Base-by-base conservation (phyloP, 2,888 invertebrate genomes). In the Theodoxus fluviatilis region DNA sequence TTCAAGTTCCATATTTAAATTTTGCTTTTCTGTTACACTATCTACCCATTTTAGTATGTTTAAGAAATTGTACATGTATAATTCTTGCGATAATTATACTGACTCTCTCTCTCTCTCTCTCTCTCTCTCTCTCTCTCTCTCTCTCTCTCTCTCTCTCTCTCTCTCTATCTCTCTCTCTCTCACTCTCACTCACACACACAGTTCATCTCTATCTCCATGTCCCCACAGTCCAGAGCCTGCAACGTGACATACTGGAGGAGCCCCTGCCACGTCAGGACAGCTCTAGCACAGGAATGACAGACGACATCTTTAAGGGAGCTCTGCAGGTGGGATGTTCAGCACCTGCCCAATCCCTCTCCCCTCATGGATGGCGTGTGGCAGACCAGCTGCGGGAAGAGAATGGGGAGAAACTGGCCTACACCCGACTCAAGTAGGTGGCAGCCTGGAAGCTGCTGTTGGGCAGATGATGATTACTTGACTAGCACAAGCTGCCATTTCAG, bases 311-410 rank as follows among this genome's bases (percentile, higher is more conserved):
- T 25, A 77, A 74, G 73, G 78, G 77, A 75, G 67, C 35, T 9
- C 3, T 12, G 33, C 57, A 76, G 75, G 74, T 28, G 70, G 73
- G 7, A 37, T 75, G 47, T 74, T 75, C 59, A 72, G 73, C 37
- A 73, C 70, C 18, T 40, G 72, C 15, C 67, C 72, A 31, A 47
- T 70, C 12, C 70, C 73, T 35, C 18, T 76, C 74, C 61, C 76
- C 78, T 18, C 74, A 74, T 33, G 79, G 80, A 0, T 83, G 82
- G 81, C 75, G 83, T 67, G 79, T 75, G 38, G 73, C 79, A 4
- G 82, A 84, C 6, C 78, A 83, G 7, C 75, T 83, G 6, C 74
- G 81, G n/a, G 83, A 85, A 67, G 85, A 87, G 28, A 84, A 83
- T 73, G 82, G 82, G 31, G 85, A 86, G 73, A 80, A 79, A 67